A percentile compares a stretch with the other conserved stretches of the same genome.
These are phyloP conservation scores for Phymorhynchus buccinoides DNA, from an alignment of 1,140 invertebrate genomes.

Conservation along the genomic window DNA sequence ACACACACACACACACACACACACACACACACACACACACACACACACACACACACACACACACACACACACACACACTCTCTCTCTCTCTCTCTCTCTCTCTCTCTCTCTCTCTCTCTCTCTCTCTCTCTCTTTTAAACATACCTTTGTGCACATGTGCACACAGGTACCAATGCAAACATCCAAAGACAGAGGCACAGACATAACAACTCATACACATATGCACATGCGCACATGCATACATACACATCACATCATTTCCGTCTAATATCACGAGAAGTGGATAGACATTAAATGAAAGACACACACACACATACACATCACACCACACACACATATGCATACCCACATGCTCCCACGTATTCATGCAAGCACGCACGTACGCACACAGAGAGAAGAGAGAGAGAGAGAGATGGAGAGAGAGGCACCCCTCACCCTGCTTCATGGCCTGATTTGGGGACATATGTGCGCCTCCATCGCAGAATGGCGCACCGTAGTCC, in stretches of 20 bases:
- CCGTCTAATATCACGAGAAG: too few species aligned
- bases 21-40: too few species aligned
- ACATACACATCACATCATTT: background rate
- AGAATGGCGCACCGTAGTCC: background rate
- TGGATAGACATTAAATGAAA: too few species aligned
- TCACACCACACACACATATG: background rate
- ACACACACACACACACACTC: background rate
- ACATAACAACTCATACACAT: background rate
- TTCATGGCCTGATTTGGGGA: background rate
- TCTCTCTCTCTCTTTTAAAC: too few species aligned
- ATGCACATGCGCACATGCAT: background rate
- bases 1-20: too few species aligned
- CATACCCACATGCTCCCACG: background rate
- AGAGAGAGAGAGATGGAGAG: too few species aligned
- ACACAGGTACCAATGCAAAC: background rate
- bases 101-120: too few species aligned
- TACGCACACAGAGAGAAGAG: background rate
- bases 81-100: too few species aligned
- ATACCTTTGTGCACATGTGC: background rate
- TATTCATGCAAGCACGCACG: background rate
- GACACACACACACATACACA: slow-evolving; percentile 1
- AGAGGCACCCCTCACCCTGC: background rate
- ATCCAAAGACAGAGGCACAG: background rate
- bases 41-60: background rate
- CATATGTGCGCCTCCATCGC: slow-evolving; percentile 5